phyloP scores from a whole-genome alignment of 2,888 invertebrate species.

The Resseliella maxima region DNA sequence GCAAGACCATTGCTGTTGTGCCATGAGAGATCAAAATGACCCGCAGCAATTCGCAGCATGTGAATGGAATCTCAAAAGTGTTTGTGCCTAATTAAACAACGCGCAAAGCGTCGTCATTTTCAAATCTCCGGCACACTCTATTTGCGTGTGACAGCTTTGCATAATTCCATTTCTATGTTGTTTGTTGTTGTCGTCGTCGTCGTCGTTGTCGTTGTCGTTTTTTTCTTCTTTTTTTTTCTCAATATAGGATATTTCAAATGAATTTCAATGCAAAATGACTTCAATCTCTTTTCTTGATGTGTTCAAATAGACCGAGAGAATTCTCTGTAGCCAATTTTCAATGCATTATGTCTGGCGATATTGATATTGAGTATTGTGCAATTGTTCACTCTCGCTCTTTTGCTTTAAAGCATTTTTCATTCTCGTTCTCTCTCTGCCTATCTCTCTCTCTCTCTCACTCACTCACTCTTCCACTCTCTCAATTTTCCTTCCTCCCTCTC shows the following conservation, averaged over 20 bases:
- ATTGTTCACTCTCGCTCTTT: background rate
- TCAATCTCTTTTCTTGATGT: background rate
- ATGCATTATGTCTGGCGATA: background rate
- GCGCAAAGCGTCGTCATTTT: background rate
- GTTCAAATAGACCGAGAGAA: background rate
- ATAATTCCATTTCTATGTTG: too few species aligned
- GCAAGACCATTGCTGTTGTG: background rate
- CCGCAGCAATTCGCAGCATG: constrained; percentile 48
- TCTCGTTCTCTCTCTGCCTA: background rate
- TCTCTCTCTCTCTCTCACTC: background rate
- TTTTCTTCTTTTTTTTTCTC: background rate
- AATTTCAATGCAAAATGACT: too few species aligned
- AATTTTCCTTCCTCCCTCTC: background rate
- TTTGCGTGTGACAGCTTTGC: background rate
- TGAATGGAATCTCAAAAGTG: constrained; percentile 26
- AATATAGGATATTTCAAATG: too few species aligned
- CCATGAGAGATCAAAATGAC: background rate
- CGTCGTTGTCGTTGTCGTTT: too few species aligned
- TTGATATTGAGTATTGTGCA: constrained; percentile 30
- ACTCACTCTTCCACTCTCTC: background rate
- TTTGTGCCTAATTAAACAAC: constrained; percentile 13
- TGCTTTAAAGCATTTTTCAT: background rate
- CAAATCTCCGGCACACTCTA: background rate
- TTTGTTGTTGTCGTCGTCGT: too few species aligned
- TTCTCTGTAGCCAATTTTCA: background rate